phyloP scores from a whole-genome alignment of 2,113 vertebrate species.

The Oreamnos americanus region DNA sequence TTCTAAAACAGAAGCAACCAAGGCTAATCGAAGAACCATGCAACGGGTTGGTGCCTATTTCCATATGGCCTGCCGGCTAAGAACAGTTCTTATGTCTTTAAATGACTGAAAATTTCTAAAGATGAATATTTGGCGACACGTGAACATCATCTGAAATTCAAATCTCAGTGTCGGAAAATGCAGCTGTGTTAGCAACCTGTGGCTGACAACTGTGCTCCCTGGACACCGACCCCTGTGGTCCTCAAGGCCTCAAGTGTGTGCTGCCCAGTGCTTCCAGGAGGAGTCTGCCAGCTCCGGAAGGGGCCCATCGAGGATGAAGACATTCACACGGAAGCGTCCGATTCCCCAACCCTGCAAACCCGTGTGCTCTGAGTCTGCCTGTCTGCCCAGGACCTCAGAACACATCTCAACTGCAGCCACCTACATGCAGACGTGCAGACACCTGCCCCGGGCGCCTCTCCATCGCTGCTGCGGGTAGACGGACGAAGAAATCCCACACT shows the following conservation, averaged over 20 bases:
- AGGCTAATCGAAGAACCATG: not conserved
- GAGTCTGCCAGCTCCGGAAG: too few relatives aligned
- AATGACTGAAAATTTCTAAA: not conserved
- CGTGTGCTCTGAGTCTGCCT: accelerated
- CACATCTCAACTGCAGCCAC: too few relatives aligned
- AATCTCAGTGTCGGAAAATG: too few relatives aligned
- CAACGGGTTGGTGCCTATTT: accelerated
- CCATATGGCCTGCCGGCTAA: not conserved
- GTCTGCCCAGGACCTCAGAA: not conserved
- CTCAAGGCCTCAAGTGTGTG: accelerated
- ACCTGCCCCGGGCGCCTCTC: accelerated
- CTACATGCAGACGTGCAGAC: accelerated
- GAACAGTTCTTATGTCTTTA: not conserved
- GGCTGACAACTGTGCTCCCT: accelerated
- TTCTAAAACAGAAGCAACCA: not conserved
- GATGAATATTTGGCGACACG: too few relatives aligned
- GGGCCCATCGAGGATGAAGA: accelerated
- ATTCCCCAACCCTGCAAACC: not conserved
- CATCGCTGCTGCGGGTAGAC: accelerated
- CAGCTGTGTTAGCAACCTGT: accelerated
- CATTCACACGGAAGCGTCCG: not conserved
- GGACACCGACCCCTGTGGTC: accelerated
- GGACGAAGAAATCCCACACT: not conserved
- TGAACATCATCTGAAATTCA: not conserved
- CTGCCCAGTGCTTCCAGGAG: not conserved